Base-by-base conservation (phyloP, 2,797 vertebrate genomes). In the Huso huso region DNA sequence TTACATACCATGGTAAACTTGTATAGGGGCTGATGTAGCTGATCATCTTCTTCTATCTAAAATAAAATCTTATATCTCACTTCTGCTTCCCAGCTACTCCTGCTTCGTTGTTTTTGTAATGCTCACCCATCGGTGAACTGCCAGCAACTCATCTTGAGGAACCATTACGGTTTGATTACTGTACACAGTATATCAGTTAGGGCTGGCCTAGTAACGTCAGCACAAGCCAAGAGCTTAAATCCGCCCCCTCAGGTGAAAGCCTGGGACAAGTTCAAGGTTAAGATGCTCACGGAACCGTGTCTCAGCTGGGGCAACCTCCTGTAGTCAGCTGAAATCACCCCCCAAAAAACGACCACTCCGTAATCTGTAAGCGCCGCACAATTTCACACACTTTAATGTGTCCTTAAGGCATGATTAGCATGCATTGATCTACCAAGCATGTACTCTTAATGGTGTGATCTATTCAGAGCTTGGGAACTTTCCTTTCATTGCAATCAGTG, bases 391-490 rank as follows among this genome's bases (percentile, higher is more conserved):
- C 74, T 69, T 37, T 23, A 65, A 69, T 64, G 63, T 64, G 64
- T 0, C 76, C 78, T 72, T 70, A 66, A 79, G 77, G 77, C 75
- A 69, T 72, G 61, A 73, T 67, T 71, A 71, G 66, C 51, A 7
- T 69, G 10, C 8, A 62, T 9, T 61, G 75, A 75, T 62, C 71
- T 75, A 76, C 72, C 72, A 72, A 62, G 75, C 74, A 55, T 55
- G 53, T 55, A 55, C 78, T 72, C 75, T 78, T 77, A 72, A 70
- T 72, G 76, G 70, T 71, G 71, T 75, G 72, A 50, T 77, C 72
- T 69, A 78, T 82, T 67, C 70, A 57, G 84, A 87, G 82, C 86
- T 87, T 87, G 87, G 86, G 81, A 86, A 85, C 85, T 85, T 88
- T 88, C 85, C 81, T 83, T 63, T 71, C 75, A 74, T 76, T 72